These are phyloP conservation scores for Daubentonia madagascariensis DNA, from an alignment of 2,113 vertebrate species.

Conservation along the genomic window DNA sequence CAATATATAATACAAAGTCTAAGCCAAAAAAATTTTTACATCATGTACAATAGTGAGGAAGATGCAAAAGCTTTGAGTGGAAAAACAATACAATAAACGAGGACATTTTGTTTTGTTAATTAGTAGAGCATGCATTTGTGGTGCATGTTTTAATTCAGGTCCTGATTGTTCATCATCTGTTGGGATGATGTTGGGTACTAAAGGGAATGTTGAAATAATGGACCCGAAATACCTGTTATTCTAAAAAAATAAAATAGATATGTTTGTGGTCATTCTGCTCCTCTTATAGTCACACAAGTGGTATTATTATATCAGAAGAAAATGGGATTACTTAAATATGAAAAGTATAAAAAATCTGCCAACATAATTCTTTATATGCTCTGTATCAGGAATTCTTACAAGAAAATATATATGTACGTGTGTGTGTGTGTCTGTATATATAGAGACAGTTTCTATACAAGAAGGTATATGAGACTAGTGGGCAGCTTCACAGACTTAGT, in stretches of 20 bases:
- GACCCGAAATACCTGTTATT: background rate
- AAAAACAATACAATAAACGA: conserved; percentile 75
- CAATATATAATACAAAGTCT: conserved; percentile 88
- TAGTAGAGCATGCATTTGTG: conserved; percentile 23
- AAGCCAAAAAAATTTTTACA: conserved; percentile 81
- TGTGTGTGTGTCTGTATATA: background rate
- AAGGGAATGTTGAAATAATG: conserved; percentile 9
- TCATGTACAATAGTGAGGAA: conserved; percentile 82
- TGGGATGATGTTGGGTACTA: conserved; percentile 43
- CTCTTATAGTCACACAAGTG: background rate
- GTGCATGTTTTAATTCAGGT: conserved; percentile 63
- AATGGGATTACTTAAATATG: conserved; percentile 9
- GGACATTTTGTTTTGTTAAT: conserved; percentile 56
- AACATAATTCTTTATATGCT: background rate
- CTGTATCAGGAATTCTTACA: background rate
- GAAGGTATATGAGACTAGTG: background rate
- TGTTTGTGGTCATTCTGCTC: background rate
- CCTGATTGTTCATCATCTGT: conserved; percentile 56
- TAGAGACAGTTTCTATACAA: background rate
- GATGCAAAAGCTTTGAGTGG: conserved; percentile 78
- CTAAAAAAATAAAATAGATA: background rate
- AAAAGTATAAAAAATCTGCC: background rate
- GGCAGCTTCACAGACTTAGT: background rate
- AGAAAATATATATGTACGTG: background rate
- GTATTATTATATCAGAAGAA: background rate